These are phyloP conservation scores for Scaptomyza montana DNA, from an alignment of 1,140 invertebrate genomes.

Conservation along the genomic window DNA sequence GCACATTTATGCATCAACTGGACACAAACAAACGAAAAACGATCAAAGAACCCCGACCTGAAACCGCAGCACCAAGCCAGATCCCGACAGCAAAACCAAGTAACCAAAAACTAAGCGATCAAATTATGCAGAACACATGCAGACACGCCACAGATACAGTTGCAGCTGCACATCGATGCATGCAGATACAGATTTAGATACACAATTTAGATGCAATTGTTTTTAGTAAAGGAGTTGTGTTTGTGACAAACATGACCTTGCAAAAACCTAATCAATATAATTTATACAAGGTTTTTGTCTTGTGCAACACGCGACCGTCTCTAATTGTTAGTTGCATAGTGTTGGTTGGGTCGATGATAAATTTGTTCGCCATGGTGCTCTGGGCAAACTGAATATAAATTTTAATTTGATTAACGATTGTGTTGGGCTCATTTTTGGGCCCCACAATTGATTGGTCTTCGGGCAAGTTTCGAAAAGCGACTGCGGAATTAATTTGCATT, in stretches of 20 bases:
- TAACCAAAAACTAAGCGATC: constrained; percentile 53
- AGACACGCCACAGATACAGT: constrained; percentile 28
- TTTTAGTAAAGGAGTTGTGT: neutral
- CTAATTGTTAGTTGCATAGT: constrained; percentile 35
- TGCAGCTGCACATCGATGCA: constrained; percentile 2
- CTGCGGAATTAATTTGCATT: constrained; percentile 56
- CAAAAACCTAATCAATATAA: too few relatives aligned
- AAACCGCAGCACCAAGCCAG: constrained; percentile 2
- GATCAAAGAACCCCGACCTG: neutral
- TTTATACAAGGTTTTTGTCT: too few relatives aligned
- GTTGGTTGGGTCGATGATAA: constrained; percentile 30
- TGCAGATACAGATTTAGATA: constrained; percentile 21
- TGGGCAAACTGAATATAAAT: constrained; percentile 57
- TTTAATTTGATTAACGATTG: constrained; percentile 76
- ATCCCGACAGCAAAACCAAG: constrained; percentile 37
- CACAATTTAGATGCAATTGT: neutral
- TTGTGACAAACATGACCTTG: neutral
- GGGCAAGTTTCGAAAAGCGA: constrained; percentile 11
- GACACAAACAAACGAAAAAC: constrained; percentile 44
- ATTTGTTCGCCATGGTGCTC: constrained; percentile 43
- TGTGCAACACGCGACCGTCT: neutral
- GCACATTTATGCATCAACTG: constrained; percentile 73
- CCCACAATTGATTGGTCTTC: constrained; percentile 49
- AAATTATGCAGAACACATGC: constrained; percentile 65
- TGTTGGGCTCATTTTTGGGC: constrained; percentile 43